A percentile compares a stretch with the other conserved stretches of the same genome.
Evolutionary conservation across 1,140 invertebrate genomes (phyloP).

Genomic region (Mactra quadrangularis): DNA sequence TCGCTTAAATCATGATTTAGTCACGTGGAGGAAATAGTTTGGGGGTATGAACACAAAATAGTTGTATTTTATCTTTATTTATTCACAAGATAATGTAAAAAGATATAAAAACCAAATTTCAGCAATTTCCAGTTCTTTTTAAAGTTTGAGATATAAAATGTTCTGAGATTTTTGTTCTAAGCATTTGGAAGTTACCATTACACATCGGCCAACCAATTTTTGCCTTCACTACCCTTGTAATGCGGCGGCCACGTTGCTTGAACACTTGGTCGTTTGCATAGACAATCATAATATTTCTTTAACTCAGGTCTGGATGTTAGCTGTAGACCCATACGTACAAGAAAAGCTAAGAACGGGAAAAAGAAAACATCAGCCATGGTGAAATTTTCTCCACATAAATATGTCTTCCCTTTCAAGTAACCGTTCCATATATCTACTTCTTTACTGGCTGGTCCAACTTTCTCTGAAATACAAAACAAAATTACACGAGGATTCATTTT

Average conservation of each 20-base stretch:
- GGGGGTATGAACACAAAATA: too few species aligned
- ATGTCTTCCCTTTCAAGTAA: not conserved
- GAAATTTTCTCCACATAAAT: slow-evolving; percentile 47
- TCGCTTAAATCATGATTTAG: too few species aligned
- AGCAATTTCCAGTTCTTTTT: too few species aligned
- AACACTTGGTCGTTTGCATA: slow-evolving; percentile 40
- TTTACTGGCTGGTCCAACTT: not conserved
- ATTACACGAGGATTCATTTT: not conserved
- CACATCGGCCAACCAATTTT: too few species aligned
- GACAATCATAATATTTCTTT: slow-evolving; percentile 56
- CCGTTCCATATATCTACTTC: slow-evolving; percentile 27
- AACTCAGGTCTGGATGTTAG: slow-evolving; percentile 71
- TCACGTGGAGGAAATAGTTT: too few species aligned
- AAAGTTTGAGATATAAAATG: too few species aligned
- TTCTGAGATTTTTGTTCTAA: too few species aligned
- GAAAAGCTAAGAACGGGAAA: slow-evolving; percentile 81
- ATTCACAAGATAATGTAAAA: too few species aligned
- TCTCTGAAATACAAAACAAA: not conserved
- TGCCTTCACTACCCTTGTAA: too few species aligned
- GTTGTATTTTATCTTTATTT: too few species aligned
- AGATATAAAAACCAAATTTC: too few species aligned
- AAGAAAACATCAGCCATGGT: slow-evolving; percentile 65
- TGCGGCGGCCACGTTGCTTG: slow-evolving; percentile 65
- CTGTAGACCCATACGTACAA: slow-evolving; percentile 85
- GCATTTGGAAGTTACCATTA: too few species aligned